Conservation (phyloP, 2,797 vertebrate species). For the Poeciliopsis gracilis region DNA sequence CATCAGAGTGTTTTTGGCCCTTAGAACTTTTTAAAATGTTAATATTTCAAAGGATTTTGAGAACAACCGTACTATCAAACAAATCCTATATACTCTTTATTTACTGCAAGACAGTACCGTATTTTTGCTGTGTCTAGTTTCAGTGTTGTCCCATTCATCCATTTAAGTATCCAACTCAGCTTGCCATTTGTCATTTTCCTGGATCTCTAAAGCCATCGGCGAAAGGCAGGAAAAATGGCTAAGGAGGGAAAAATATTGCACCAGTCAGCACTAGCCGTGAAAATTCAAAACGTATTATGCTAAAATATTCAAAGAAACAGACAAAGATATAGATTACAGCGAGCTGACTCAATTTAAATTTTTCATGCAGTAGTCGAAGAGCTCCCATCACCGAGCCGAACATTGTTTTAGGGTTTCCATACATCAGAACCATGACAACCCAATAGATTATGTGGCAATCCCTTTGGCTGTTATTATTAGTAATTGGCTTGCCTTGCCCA, state of each 20-base stretch:
- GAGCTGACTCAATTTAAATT: constrained; percentile 53
- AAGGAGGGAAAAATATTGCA: constrained; percentile 43
- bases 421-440: constrained; percentile 46
- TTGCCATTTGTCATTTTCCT: constrained; percentile 59
- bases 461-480: constrained; percentile 62
- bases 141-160: constrained; percentile 26
- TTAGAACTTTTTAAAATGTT: neutral
- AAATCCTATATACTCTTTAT: neutral
- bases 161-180: constrained; percentile 41
- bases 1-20: neutral
- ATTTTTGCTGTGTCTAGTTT: constrained; percentile 14
- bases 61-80: neutral
- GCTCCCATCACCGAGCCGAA: constrained; percentile 25
- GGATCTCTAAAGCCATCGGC: constrained; percentile 35
- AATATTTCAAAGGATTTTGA: neutral
- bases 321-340: constrained; percentile 64
- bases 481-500: constrained; percentile 60
- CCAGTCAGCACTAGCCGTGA: constrained; percentile 57
- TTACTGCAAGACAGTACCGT: neutral
- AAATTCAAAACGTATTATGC: constrained; percentile 47
- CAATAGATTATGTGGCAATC: constrained; percentile 53
- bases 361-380: constrained; percentile 55
- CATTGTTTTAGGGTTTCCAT: constrained; percentile 32
- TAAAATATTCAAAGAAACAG: constrained; percentile 59
- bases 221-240: constrained; percentile 45